These are phyloP conservation scores for Erethizon dorsatum DNA, from an alignment of 2,797 vertebrate genomes.

Conservation along the genomic window DNA sequence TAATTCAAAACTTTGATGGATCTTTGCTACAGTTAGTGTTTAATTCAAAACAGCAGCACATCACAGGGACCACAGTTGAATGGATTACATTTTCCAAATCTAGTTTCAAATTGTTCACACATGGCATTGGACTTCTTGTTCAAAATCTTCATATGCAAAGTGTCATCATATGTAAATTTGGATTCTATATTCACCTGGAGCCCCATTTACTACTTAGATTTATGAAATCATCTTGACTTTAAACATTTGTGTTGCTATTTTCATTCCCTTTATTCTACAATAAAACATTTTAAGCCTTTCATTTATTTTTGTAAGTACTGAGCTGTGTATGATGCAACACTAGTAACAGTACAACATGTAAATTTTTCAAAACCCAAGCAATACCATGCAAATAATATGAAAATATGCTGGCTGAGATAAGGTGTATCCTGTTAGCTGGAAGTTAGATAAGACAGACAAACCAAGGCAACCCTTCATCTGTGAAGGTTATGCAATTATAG, in stretches of 20 bases:
- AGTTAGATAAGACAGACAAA: neutral
- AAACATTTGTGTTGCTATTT: neutral
- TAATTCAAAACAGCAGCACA: neutral
- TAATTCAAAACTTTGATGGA: neutral
- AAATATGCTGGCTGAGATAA: neutral
- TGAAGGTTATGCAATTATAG: neutral
- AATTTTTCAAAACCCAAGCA: neutral
- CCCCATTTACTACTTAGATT: neutral
- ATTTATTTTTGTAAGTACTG: neutral
- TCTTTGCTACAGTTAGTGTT: neutral
- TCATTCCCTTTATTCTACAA: neutral
- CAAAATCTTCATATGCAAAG: neutral
- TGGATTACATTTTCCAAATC: neutral
- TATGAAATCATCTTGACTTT: constrained; percentile 1
- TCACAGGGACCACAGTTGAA: neutral
- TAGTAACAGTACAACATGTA: neutral
- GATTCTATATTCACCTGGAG: neutral
- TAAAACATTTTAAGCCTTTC: neutral
- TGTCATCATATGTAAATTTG: neutral
- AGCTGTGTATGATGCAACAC: neutral
- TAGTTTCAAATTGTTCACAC: neutral
- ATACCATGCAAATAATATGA: neutral
- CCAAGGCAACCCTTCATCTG: neutral
- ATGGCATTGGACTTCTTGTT: no score
- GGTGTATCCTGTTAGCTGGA: neutral